Percentiles rank a stretch among this genome's conserved stretches.
These are phyloP conservation scores for Prolemur simus DNA, from an alignment of 2,113 vertebrate genomes.

Conservation along the genomic window DNA sequence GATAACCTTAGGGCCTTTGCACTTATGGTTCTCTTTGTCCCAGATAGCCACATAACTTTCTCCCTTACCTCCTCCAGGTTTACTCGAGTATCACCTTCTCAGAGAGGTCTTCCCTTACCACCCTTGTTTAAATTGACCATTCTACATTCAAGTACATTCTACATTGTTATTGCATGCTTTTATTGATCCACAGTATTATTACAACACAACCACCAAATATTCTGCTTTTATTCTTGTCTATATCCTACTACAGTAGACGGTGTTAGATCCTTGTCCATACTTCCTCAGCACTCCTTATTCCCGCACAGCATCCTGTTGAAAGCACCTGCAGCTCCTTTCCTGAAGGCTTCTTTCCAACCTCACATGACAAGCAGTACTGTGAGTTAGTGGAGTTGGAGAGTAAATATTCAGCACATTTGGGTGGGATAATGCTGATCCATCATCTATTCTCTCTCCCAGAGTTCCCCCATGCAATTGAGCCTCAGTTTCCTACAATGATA, in stretches of 20 bases:
- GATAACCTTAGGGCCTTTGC: background rate
- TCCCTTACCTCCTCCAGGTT: background rate
- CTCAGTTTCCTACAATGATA: background rate
- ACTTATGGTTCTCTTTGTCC: background rate
- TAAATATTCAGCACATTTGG: background rate
- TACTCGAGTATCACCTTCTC: background rate
- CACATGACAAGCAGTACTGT: background rate
- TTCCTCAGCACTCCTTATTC: background rate
- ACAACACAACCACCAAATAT: background rate
- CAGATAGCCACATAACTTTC: rapidly evolving
- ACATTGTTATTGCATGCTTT: background rate
- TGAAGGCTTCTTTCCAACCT: background rate
- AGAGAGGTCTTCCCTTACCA: background rate
- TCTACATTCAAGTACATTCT: background rate
- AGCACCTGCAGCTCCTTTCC: background rate
- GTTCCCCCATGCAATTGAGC: background rate
- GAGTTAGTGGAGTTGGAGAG: background rate
- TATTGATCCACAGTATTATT: background rate
- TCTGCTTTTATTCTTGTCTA: background rate
- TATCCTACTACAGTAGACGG: background rate
- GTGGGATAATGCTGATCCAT: background rate
- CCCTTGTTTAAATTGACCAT: background rate
- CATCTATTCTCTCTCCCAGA: background rate
- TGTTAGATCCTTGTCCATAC: background rate
- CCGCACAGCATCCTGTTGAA: background rate